A percentile compares a stretch with the other conserved stretches of the same genome.
Evolutionary conservation across 1,140 invertebrate genomes (phyloP).

Genomic region (Phymorhynchus buccinoides): DNA sequence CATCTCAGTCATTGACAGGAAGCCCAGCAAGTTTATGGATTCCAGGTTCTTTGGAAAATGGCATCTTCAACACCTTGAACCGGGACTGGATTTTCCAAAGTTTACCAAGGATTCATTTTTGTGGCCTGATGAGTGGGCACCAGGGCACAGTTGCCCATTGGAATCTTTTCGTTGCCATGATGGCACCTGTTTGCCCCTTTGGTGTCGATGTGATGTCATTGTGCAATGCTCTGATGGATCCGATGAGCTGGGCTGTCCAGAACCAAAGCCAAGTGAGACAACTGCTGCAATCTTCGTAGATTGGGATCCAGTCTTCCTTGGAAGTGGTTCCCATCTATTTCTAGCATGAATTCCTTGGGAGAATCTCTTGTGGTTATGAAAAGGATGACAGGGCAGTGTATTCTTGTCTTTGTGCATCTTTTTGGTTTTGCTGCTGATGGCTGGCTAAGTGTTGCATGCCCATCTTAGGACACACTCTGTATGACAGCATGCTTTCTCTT

Average conservation of each 20-base stretch:
- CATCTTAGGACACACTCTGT: too few relatives aligned
- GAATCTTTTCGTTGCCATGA: constrained; percentile 34
- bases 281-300: not conserved
- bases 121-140: not conserved
- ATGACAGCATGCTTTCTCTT: too few relatives aligned
- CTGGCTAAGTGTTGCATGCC: not conserved
- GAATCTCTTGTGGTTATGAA: not conserved
- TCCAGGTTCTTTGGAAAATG: constrained; percentile 14
- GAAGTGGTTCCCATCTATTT: not conserved
- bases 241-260: constrained; percentile 30
- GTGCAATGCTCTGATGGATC: constrained; percentile 35
- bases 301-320: not conserved
- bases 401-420: not conserved
- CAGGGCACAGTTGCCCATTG: not conserved
- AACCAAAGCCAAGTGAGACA: constrained; percentile 7
- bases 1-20: not conserved
- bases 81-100: not conserved
- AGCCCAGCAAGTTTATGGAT: constrained; percentile 15
- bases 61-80: not conserved
- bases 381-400: too few relatives aligned
- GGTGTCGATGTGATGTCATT: constrained; percentile 34
- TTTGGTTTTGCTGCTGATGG: not conserved
- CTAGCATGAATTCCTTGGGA: not conserved
- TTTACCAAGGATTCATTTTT: not conserved
- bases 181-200: constrained; percentile 34